Base-by-base conservation (phyloP, 2,113 vertebrate genomes). In the Carlito syrichta region DNA sequence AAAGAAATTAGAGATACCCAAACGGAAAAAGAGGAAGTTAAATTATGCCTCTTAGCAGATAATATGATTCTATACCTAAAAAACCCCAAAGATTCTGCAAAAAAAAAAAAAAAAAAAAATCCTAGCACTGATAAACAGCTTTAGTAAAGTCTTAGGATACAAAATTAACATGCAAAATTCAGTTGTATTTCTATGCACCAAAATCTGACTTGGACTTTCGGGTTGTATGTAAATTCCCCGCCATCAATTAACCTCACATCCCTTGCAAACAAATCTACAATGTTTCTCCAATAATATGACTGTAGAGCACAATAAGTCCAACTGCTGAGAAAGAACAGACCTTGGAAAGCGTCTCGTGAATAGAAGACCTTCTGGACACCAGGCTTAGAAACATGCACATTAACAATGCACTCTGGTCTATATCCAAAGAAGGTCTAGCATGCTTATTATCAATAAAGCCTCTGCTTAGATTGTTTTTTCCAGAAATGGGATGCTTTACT, bases 261-360 rank as follows among this genome's bases (percentile, higher is more conserved):
- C 32, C 16, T 91, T 85, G 69, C 40, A 94, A 78, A 66, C 20
- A 76, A 78, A 38, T 43, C 66, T 71, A 87, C 32, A 19, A 3
- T 56, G 81, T 83, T 94, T 89, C 54, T 73, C 63, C 56, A 77
- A 35, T 69, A 54, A 92, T 32, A 23, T 25, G 56, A 63, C 20
- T 52, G 48, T 66, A 12, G 85, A 88, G 5, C 40, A 23, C 32
- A 68, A 35, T 71, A 85, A 92, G 52, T 54, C 43, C 79, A 63
- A 43, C 54, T 54, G 94, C 43, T 88, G 73, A 98, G 88, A 92
- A 92, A 94, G 73, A 86, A 48, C 58, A 91, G 96, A 77, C 5
- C 38, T 84, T 40, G 11, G 74, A 96, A 95, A 94, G 79, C 54
- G 4, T 88, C 91, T 82, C 66, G n/a, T 94, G 77, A 97, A 81